A percentile compares a stretch with the other conserved stretches of the same genome.
These are phyloP conservation scores for Trematomus loennbergii DNA, from an alignment of 2,113 vertebrate genomes.

Conservation along the genomic window DNA sequence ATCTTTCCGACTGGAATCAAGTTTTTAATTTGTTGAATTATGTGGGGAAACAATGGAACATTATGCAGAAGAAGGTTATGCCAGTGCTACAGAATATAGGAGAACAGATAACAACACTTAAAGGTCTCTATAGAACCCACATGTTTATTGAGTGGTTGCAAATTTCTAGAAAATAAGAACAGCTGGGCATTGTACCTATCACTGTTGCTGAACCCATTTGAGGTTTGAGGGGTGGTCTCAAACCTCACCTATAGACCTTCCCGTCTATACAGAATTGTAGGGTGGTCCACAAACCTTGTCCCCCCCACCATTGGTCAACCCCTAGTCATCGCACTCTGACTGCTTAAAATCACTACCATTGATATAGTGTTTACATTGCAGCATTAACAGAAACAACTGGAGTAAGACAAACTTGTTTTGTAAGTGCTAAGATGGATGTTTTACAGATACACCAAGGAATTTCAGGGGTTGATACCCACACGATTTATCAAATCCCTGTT, in stretches of 20 bases:
- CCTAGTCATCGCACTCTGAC: slow-evolving; percentile 5
- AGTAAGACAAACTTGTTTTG: slow-evolving; percentile 37
- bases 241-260: slow-evolving; percentile 12
- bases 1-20: slow-evolving; percentile 6
- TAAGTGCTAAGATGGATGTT: slow-evolving; percentile 36
- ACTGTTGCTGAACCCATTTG: slow-evolving; percentile 52
- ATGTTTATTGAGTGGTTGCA: slow-evolving; percentile 43
- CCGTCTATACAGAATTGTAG: slow-evolving; percentile 48
- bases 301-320: slow-evolving; percentile 1
- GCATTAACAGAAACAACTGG: slow-evolving; percentile 22
- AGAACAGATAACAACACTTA: slow-evolving; percentile 20
- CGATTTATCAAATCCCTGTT: slow-evolving; percentile 40
- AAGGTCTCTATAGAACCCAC: slow-evolving; percentile 46
- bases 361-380: slow-evolving; percentile 48
- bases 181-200: slow-evolving; percentile 73
- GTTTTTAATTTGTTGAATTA: not conserved
- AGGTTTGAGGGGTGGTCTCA: slow-evolving; percentile 11
- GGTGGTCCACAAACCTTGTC: slow-evolving; percentile 61
- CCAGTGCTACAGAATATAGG: slow-evolving; percentile 19
- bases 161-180: slow-evolving; percentile 55
- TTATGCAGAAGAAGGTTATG: not conserved
- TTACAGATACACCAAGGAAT: slow-evolving; percentile 22
- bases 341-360: slow-evolving; percentile 46
- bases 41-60: slow-evolving; percentile 8
- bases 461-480: slow-evolving; percentile 23